Evolutionary conservation across 2,797 vertebrate species (phyloP).

Genomic region (Danio choprae): DNA sequence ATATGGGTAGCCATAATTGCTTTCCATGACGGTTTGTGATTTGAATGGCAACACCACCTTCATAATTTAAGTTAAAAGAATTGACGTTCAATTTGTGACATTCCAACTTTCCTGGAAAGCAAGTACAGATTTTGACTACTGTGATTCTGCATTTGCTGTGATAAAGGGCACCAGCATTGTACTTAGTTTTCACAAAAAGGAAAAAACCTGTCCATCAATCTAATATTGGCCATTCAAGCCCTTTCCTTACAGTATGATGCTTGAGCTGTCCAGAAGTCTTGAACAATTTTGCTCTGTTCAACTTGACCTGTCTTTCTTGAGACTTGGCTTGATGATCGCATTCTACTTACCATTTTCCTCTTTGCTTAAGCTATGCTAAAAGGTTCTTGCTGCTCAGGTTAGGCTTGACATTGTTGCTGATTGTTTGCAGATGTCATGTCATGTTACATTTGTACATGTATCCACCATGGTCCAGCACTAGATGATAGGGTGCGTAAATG

Average conservation of each 20-base stretch:
- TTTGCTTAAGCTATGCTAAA: background rate
- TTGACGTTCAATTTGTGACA: background rate
- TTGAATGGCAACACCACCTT: background rate
- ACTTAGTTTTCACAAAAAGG: constrained; percentile 31
- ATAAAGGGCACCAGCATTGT: background rate
- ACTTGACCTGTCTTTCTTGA: constrained; percentile 24
- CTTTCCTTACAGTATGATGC: constrained; percentile 4
- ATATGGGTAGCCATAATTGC: constrained; percentile 20
- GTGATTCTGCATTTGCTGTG: constrained; percentile 15
- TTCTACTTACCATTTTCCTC: background rate
- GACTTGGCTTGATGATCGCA: constrained; percentile 10
- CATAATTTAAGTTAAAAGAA: no score
- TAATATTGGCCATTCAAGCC: background rate
- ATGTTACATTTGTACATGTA: constrained; percentile 5
- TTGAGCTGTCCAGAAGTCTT: constrained; percentile 5
- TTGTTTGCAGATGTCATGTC: background rate
- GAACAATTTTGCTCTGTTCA: constrained; percentile 16
- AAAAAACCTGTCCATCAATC: constrained; percentile 27
- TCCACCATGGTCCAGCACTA: background rate
- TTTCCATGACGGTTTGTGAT: constrained; percentile 20
- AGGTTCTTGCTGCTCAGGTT: background rate
- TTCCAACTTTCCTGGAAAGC: constrained; percentile 24
- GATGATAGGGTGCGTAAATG: background rate
- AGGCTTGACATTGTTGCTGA: background rate
- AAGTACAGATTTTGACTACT: constrained; percentile 9